phyloP scores from a whole-genome alignment of 2,113 vertebrate genomes.

The Cebus imitator region DNA sequence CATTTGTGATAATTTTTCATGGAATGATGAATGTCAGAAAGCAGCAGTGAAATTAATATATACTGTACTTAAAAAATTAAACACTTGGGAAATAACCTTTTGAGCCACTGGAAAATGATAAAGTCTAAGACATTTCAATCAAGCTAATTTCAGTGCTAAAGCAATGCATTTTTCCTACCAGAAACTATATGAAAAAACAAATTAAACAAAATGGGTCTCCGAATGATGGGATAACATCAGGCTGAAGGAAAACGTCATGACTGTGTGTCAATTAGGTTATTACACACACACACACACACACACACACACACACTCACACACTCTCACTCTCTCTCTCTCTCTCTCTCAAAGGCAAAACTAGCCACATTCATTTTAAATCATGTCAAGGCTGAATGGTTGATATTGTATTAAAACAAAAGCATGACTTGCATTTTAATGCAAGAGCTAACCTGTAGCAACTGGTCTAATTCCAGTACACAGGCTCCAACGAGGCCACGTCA shows the following conservation, averaged over 20 bases:
- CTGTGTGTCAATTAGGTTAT: constrained; percentile 69
- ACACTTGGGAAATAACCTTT: constrained; percentile 86
- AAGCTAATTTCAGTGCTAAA: constrained; percentile 84
- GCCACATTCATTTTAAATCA: constrained; percentile 66
- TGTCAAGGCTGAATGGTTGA: constrained; percentile 27
- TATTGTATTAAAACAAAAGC: constrained; percentile 44
- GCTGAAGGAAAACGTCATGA: constrained; percentile 75
- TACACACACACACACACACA: constrained; percentile 52
- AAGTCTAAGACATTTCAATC: constrained; percentile 82
- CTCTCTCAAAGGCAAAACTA: constrained; percentile 43
- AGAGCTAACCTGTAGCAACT: neutral
- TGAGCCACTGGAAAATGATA: constrained; percentile 82
- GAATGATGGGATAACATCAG: constrained; percentile 75
- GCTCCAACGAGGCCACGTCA: neutral
- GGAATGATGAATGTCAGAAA: constrained; percentile 64
- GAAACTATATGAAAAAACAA: constrained; percentile 82
- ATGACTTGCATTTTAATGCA: constrained; percentile 39
- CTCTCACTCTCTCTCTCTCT: no score
- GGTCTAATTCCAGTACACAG: neutral
- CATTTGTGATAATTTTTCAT: constrained; percentile 53
- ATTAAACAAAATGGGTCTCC: constrained; percentile 79
- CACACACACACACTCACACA: neutral
- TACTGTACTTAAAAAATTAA: constrained; percentile 74
- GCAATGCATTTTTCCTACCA: constrained; percentile 83
- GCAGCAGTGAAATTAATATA: constrained; percentile 76